These are phyloP conservation scores for Argyresthia albistria DNA, from an alignment of 2,888 invertebrate genomes.

Conservation along the genomic window DNA sequence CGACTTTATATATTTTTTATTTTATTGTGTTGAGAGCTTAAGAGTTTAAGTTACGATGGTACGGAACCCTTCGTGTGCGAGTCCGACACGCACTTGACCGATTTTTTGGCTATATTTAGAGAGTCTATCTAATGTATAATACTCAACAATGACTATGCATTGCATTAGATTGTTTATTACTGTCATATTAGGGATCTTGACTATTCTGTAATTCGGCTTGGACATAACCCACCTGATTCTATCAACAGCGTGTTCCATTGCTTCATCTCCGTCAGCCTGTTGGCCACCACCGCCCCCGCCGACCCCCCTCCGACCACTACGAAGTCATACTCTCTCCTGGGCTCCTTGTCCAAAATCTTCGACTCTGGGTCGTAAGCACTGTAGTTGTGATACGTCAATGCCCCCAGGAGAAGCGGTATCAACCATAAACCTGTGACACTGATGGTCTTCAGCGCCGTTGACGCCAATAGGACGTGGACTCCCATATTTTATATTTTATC, in stretches of 20 bases:
- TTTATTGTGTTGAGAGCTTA: no score
- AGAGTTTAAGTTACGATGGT: no score
- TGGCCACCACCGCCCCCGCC: conserved; percentile 91
- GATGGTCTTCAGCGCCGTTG: conserved; percentile 84
- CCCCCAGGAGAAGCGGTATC: conserved; percentile 86
- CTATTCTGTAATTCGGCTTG: no score
- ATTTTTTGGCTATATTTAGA: no score
- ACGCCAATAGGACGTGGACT: conserved; percentile 80
- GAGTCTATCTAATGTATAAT: no score
- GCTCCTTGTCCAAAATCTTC: conserved; percentile 78
- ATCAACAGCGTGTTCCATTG: conserved; percentile 84
- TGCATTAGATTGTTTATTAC: no score
- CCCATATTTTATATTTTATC: conserved; percentile 67
- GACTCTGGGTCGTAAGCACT: conserved; percentile 87
- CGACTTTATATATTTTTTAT: no score
- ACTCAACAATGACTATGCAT: no score
- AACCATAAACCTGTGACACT: conserved; percentile 87
- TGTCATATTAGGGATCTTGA: no score
- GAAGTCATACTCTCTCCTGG: conserved; percentile 86
- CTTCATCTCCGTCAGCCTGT: conserved; percentile 81
- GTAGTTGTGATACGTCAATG: conserved; percentile 85
- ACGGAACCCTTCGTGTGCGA: no score
- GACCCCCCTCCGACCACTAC: conserved; percentile 90
- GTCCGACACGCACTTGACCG: no score
- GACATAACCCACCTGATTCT: conserved; percentile 73